Base-by-base conservation (phyloP, 2,888 invertebrate species). In the Unio delphinus region DNA sequence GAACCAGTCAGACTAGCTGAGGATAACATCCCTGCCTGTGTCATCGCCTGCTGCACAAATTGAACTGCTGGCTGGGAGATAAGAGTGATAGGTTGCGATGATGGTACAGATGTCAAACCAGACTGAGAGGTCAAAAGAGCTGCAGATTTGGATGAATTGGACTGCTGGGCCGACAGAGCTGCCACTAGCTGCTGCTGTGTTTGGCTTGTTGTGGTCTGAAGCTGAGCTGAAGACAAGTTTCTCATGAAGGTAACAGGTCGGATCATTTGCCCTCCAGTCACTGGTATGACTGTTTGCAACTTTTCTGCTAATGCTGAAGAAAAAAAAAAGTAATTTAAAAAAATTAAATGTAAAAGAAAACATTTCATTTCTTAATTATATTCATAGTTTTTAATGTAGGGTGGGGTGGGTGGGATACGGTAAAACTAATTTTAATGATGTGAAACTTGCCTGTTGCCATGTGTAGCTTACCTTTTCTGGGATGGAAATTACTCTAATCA, bases 21-120 rank as follows among this genome's bases (percentile, higher is more conserved):
- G 64, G 70, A 57, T 69, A 71, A 63, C 72, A 68, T 58, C 15
- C 65, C 69, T 26, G 67, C 34, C 23, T 66, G 69, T 28, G 63
- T 28, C 54, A 71, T 64, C n/a, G 73, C 75, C 72, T 72, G 80
- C 61, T 69, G 80, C 45, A 80, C 77, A 28, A 80, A 72, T 72
- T 81, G 81, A 28, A 80, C 70, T 30, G 75, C 75, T 20, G 80
- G 74, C 75, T 82, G 83, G 15, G 82, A 80, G 61, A 83, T 74
- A 63, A 85, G 72, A 15, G 83, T 81, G 55, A 83, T 69, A 23
- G 76, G 75, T 65, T 76, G 78, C 64, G 45, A 45, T 45, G 45
- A 45, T 45, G 45, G 15, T 15, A 45, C 45, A 45, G 45, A 15
- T 45, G 45, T 45, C 45, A 45, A 45, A 45, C 45, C 45, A 45